Evolutionary conservation across 2,113 vertebrate species (phyloP), one percentile per base, ranked within the genome.

Genomic region (Lanius ludovicianus): DNA sequence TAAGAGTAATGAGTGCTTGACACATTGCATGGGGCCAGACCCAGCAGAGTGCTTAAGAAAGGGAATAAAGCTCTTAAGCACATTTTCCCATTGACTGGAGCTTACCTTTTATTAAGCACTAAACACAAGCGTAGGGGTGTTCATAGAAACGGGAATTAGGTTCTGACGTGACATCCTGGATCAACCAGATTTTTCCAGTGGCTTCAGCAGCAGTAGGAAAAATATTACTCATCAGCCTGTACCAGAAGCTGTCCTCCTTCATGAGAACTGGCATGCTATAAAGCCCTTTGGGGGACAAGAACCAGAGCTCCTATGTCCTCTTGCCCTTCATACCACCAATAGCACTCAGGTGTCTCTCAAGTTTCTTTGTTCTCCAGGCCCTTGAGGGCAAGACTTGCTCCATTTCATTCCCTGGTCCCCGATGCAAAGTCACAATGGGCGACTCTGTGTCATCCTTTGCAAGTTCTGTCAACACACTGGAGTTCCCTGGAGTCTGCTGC

Each of bases 121-220:
- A 13, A 82, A 74, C 35, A 68, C 1, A 1, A 75, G 71, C 7
- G 4, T 28, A 63, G 10, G 90, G 52, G 78, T 53, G 74, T 87
- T 94, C 6, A 22, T 75, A 82, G 78, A 87, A 93, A 96, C 0
- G 27, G 52, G 92, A 91, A 85, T 95, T 96, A 94, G 64, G 71
- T 56, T 83, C 84, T 96, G 95, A 93, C 47, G 33, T 84, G 92
- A 70, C 44, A 80, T 74, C 90, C 91, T 90, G 91, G 78, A 96
- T 93, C 90, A 96, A 77, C 63, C 52, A 90, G 82, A 92, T 79
- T 96, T 96, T 96, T 93, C 93, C 95, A 94, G 63, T 74, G 71
- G 71, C 82, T 88, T 88, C 87, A 96, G 90, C 85, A 95, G 78
- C 57, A 63, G 39, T 11, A 81, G 53, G 55, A 39, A 81, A 92